These are phyloP conservation scores for Rutilus rutilus DNA, from an alignment of 2,113 vertebrate genomes.

Conservation along the genomic window DNA sequence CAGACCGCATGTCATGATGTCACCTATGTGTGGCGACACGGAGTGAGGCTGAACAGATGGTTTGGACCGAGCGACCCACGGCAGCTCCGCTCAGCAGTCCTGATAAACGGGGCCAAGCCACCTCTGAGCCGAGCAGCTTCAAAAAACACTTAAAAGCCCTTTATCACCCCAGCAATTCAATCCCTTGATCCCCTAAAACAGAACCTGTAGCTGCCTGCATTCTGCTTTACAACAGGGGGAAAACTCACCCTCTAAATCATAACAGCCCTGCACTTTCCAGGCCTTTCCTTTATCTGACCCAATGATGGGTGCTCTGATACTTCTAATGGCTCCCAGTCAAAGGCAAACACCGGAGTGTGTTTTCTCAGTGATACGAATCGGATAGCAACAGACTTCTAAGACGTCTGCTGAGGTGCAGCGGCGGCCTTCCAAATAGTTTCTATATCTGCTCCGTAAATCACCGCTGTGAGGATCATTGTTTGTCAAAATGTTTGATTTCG, in stretches of 20 bases:
- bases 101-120: constrained; percentile 46
- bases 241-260: constrained; percentile 26
- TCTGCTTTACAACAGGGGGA: constrained; percentile 24
- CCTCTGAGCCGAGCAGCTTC: constrained; percentile 35
- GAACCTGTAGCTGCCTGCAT: constrained; percentile 10
- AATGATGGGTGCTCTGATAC: constrained; percentile 31
- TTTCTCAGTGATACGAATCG: constrained; percentile 33
- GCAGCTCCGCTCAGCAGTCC: constrained; percentile 35
- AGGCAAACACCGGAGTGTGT: constrained; percentile 26
- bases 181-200: constrained; percentile 48
- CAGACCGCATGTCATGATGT: constrained; percentile 52
- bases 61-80: constrained; percentile 31
- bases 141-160: constrained; percentile 48
- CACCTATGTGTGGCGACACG: constrained; percentile 7
- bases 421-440: constrained; percentile 45
- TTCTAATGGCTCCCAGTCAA: constrained; percentile 45
- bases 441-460: constrained; percentile 41
- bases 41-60: constrained; percentile 54
- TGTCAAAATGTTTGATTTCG: constrained; percentile 34
- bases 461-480: constrained; percentile 10
- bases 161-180: constrained; percentile 51
- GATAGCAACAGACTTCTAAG: constrained; percentile 24
- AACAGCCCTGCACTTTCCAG: constrained; percentile 25
- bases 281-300: constrained; percentile 36
- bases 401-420: background rate